Base-by-base conservation (phyloP, 2,888 invertebrate species). In the Stegana nigrithorax region DNA sequence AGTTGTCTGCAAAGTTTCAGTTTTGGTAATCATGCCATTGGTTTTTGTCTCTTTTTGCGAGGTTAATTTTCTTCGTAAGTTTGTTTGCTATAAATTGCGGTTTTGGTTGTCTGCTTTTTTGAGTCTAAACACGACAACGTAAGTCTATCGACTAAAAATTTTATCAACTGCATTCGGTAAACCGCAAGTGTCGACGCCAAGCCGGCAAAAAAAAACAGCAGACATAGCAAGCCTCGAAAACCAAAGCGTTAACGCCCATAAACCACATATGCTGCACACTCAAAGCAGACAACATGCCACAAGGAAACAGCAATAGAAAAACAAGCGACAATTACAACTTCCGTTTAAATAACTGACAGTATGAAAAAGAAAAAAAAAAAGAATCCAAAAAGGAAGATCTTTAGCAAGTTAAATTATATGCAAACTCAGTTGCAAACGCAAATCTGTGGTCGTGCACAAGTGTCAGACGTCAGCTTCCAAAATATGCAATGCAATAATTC, bases 391-490 rank as follows among this genome's bases (percentile, higher is more conserved):
- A 29, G 29, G 29, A 29, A 56, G 59, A 65, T 19, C 58, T 23
- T n/a, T 36, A 27, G 50, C 44, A 63, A n/a, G 61, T 50, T 27
- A 29, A 59, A 53, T 53, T 32, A 32, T 32, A 29, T 17, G 53
- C 53, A 29, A 50, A 12, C 53, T 25, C 27, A 51, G 53, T 26
- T 50, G 17, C n/a, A 51, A 26, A 36, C 32, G 21, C 76, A 77
- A 77, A 76, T 78, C 77, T 76, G 70, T 73, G 77, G 77, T 77
- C 76, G 73, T 26, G 73, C 76, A 67, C 77, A 77, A 77, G 77
- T 77, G 77, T 77, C 77, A 78, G 76, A 76, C 78, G 77, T 76
- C 77, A 76, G n/a, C n/a, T 76, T 78, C 78, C 69, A 14, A 51
- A 62, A 70, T 70, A 73, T 70, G 72, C 73, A 71, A 67, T 69